A percentile compares a stretch with the other conserved stretches of the same genome.
Conservation (phyloP, 2,797 vertebrate genomes). For the Gambusia yucatana region DNA sequence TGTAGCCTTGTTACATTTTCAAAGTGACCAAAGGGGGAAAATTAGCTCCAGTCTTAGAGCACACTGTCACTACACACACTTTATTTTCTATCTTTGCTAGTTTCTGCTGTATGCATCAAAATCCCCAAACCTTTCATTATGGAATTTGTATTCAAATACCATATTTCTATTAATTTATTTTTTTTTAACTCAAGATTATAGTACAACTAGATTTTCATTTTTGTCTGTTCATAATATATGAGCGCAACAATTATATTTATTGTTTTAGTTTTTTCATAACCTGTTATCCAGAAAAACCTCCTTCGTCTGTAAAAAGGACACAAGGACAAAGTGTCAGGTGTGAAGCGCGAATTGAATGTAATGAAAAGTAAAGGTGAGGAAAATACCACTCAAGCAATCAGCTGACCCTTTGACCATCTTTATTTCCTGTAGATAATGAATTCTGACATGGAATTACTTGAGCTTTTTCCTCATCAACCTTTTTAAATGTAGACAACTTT, state of each 20-base stretch:
- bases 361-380: conserved; percentile 9
- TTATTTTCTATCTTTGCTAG: too few relatives aligned
- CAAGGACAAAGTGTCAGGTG: neutral
- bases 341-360: conserved; percentile 1
- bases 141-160: neutral
- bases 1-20: too few relatives aligned
- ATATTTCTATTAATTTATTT: neutral
- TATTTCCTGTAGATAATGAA: conserved; percentile 22
- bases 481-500: conserved; percentile 14
- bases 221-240: neutral
- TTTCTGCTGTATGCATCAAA: too few relatives aligned
- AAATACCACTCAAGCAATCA: neutral
- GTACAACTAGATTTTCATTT: neutral
- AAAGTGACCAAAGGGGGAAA: too few relatives aligned
- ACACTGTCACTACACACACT: too few relatives aligned
- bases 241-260: neutral
- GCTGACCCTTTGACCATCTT: conserved; percentile 24
- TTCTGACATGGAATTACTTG: conserved; percentile 14
- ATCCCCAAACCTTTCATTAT: too few relatives aligned
- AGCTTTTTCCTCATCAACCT: conserved; percentile 4
- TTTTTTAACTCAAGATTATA: neutral
- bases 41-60: too few relatives aligned
- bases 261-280: neutral
- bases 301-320: neutral
- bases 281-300: neutral